A percentile compares a stretch with the other conserved stretches of the same genome.
phyloP scores from a whole-genome alignment of 2,888 invertebrate genomes.

The Diarsia rubi region DNA sequence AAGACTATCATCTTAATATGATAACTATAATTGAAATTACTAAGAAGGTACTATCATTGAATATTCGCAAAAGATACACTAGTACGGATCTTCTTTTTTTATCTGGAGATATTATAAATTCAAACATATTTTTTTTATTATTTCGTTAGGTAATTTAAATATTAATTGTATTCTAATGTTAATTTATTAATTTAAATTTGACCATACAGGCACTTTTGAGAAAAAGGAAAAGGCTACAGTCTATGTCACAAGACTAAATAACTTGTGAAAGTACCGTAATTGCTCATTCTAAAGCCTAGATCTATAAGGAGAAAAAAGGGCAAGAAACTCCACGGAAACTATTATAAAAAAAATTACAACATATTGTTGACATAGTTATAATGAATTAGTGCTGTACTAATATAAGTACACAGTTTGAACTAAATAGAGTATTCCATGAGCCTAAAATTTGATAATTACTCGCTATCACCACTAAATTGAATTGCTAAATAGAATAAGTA shows the following conservation, averaged over 20 bases:
- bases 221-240: not conserved
- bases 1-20: constrained; percentile 17
- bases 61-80: not conserved
- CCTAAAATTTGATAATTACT: not conserved
- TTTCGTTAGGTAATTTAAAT: no score
- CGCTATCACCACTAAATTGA: constrained; percentile 5
- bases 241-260: not conserved
- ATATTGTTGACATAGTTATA: not conserved
- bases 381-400: not conserved
- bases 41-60: constrained; percentile 3
- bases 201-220: no score
- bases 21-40: constrained; percentile 14
- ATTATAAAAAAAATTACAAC: not conserved
- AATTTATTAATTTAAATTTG: not conserved
- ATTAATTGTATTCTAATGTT: no score
- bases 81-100: not conserved
- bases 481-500: constrained; percentile 23
- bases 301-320: not conserved
- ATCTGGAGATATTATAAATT: not conserved
- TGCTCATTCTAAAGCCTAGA: not conserved
- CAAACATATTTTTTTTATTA: no score
- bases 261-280: not conserved
- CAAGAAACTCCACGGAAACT: not conserved
- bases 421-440: not conserved
- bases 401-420: not conserved